A percentile compares a stretch with the other conserved stretches of the same genome.
phyloP scores from a whole-genome alignment of 2,797 vertebrate species.

The Toxotes lorentzi region DNA sequence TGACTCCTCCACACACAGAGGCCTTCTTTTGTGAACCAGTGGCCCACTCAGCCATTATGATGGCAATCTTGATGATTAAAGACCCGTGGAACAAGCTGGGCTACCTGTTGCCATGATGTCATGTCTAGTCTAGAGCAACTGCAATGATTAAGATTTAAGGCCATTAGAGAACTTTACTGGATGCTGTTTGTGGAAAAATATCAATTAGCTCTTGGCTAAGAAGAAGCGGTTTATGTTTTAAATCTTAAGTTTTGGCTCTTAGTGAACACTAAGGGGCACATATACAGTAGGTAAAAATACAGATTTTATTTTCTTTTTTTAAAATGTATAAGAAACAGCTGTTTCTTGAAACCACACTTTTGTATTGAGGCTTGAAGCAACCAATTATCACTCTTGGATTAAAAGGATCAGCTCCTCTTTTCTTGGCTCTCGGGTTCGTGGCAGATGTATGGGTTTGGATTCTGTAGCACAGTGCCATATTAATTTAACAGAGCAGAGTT shows the following conservation, averaged over 20 bases:
- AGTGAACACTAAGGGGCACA: conserved; percentile 46
- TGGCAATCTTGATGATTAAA: conserved; percentile 81
- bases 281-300: conserved; percentile 57
- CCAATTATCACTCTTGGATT: conserved; percentile 67
- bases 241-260: conserved; percentile 55
- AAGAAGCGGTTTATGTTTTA: conserved; percentile 61
- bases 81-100: conserved; percentile 74
- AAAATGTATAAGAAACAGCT: conserved; percentile 67
- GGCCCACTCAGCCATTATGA: conserved; percentile 76
- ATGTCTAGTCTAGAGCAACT: conserved; percentile 78
- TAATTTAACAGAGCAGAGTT: conserved; percentile 35
- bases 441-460: conserved; percentile 52
- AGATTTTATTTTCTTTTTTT: conserved; percentile 37
- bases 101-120: conserved; percentile 85
- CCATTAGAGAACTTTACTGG: conserved; percentile 71
- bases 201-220: conserved; percentile 78
- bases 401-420: conserved; percentile 58
- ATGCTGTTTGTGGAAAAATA: conserved; percentile 82
- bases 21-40: conserved; percentile 70
- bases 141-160: conserved; percentile 77
- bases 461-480: conserved; percentile 9
- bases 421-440: conserved; percentile 47
- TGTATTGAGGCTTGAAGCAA: conserved; percentile 59
- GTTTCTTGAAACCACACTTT: conserved; percentile 60
- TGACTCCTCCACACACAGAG: conserved; percentile 69